Conservation (phyloP, 2,888 invertebrate species). For the Arctia plantaginis region DNA sequence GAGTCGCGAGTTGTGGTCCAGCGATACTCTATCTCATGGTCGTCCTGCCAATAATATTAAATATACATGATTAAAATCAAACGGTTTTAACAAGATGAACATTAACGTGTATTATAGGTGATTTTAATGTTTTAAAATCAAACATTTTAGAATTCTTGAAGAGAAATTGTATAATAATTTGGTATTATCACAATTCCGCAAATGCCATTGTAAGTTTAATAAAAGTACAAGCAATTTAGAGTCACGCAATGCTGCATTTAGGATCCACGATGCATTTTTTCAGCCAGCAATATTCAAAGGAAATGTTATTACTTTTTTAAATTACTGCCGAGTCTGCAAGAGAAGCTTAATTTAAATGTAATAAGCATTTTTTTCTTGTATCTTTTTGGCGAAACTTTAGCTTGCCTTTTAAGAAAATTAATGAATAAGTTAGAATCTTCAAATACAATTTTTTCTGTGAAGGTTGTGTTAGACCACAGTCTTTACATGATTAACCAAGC, state of each 20-base stretch:
- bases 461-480: no score
- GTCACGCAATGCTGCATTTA: conserved; percentile 79
- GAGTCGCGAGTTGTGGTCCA: neutral
- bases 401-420: neutral
- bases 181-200: conserved; percentile 48
- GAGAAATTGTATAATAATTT: conserved; percentile 42
- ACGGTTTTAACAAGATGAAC: no score
- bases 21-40: neutral
- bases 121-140: no score
- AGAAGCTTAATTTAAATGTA: conserved; percentile 38
- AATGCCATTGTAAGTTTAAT: conserved; percentile 64
- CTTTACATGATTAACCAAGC: no score
- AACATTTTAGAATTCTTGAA: conserved; percentile 17
- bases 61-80: no score
- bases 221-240: conserved; percentile 65
- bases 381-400: neutral
- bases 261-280: conserved; percentile 71
- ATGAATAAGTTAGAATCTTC: no score
- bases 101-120: no score
- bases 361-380: conserved; percentile 25
- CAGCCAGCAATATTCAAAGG: conserved; percentile 60
- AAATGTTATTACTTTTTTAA: conserved; percentile 65
- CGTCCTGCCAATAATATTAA: neutral
- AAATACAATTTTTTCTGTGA: no score
- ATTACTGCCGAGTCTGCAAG: conserved; percentile 44